These are phyloP conservation scores for Diachasmimorpha longicaudata DNA, from an alignment of 1,140 invertebrate species.

Conservation along the genomic window DNA sequence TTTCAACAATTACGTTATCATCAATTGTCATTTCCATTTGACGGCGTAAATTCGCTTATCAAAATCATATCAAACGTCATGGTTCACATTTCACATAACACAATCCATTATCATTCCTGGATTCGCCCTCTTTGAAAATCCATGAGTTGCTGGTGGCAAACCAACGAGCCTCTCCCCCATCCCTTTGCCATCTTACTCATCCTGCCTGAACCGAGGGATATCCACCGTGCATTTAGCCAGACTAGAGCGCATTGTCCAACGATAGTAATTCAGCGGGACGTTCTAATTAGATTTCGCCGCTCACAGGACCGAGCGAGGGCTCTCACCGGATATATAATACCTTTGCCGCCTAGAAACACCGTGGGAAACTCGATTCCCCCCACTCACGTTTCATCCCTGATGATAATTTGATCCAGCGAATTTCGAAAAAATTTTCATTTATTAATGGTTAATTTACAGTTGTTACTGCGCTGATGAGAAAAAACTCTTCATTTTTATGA, in stretches of 20 bases:
- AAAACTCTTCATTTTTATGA: no score
- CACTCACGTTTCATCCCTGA: not conserved
- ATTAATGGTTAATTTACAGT: not conserved
- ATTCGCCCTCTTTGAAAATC: slow-evolving; percentile 8
- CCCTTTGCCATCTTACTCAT: not conserved
- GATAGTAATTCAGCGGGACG: slow-evolving; percentile 33
- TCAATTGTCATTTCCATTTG: not conserved
- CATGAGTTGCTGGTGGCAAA: slow-evolving; percentile 19
- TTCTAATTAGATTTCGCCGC: slow-evolving; percentile 34
- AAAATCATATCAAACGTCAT: not conserved
- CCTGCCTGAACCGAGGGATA: not conserved
- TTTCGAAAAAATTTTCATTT: slow-evolving; percentile 21
- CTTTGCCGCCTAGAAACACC: not conserved
- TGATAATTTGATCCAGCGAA: not conserved
- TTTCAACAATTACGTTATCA: not conserved
- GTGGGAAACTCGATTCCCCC: not conserved
- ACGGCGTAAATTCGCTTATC: not conserved
- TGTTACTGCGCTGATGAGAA: not conserved
- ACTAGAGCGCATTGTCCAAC: slow-evolving; percentile 25
- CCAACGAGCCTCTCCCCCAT: not conserved
- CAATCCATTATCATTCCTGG: slow-evolving; percentile 13
- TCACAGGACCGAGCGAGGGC: slow-evolving; percentile 9
- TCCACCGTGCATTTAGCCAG: slow-evolving; percentile 5
- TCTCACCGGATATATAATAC: not conserved
- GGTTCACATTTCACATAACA: slow-evolving; percentile 15